Evolutionary conservation across 37 sponge, comb jelly and placozoan genomes (phyloP), one percentile per base, ranked within the genome.

Genomic region (Hexactinellida sp.): DNA sequence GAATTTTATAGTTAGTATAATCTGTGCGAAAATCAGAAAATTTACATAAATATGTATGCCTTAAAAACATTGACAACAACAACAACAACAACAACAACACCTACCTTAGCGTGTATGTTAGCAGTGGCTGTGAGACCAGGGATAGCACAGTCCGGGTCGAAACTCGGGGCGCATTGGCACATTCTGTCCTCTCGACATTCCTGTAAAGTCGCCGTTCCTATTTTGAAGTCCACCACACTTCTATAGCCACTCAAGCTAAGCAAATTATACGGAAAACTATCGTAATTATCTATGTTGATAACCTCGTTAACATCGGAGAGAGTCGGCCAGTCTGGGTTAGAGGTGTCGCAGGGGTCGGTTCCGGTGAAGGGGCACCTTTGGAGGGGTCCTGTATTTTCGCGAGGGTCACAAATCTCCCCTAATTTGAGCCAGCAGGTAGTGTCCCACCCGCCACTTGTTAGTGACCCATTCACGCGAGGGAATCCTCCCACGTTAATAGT

Each of bases 301-400:
- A 47, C 89, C n/a, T 37, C 24, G 38, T 71, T 71, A 28, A 88
- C 85, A 24, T 88, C 85, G 16, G 24, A 13, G 0, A 71, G 0
- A 0, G 51, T 85, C 32, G 89, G 85, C 89, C 89, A 88, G 54
- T 88, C 85, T 36, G 89, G 85, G 37, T 88, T 88, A 36, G 37
- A 54, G 37, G 36, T 88, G 82, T 82, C 28, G 82, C 89, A 88
- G 16, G 85, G 89, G 36, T 85, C 37, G 24, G 89, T 85, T 16
- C 85, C 85, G 3, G 85, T 85, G 38, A 88, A 88, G 24, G 90
- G 87, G 39, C 90, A 89, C 34, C 90, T 37, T 16, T 84, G 90
- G 3, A 89, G 0, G 1, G 85, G 87, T 36, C 90, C 90, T 32
- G 85, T 86, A 32, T 23, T 54, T 0, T 39, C 34, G 1, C 32